A percentile compares a stretch with the other conserved stretches of the same genome.
These are phyloP conservation scores for Carollia perspicillata DNA, from an alignment of 2,113 vertebrate species.

Conservation along the genomic window DNA sequence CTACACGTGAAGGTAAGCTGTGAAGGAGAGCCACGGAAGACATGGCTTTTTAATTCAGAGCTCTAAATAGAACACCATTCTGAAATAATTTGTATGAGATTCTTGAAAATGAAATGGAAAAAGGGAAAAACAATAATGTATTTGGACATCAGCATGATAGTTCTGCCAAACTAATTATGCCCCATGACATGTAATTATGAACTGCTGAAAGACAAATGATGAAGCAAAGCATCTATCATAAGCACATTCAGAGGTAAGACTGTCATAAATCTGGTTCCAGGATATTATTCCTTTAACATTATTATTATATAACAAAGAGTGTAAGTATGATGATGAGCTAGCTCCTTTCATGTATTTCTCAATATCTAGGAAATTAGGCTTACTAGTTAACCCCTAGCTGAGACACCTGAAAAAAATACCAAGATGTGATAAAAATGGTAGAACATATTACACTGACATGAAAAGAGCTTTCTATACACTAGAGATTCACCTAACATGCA, in stretches of 20 bases:
- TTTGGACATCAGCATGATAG: constrained; percentile 42
- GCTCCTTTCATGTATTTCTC: constrained; percentile 39
- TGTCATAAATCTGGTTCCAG: constrained; percentile 39
- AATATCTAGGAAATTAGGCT: constrained; percentile 5
- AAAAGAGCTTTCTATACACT: neutral
- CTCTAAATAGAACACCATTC: neutral
- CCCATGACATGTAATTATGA: constrained; percentile 26
- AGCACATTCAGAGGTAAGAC: constrained; percentile 20
- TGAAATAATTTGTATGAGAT: constrained; percentile 7
- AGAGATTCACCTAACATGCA: neutral
- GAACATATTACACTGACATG: neutral
- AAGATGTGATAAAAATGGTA: neutral
- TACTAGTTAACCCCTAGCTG: neutral
- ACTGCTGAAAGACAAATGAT: constrained; percentile 54
- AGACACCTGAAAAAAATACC: neutral
- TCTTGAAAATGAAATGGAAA: constrained; percentile 29
- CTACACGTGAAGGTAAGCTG: neutral
- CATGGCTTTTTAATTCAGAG: neutral
- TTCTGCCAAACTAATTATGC: constrained; percentile 50
- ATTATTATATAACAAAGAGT: neutral
- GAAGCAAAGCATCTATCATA: constrained; percentile 41
- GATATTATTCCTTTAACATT: constrained; percentile 37
- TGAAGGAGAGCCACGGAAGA: neutral
- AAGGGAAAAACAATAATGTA: neutral
- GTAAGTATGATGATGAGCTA: neutral